Conservation (phyloP, 1,140 invertebrate genomes). For the Epicauta chinensis region DNA sequence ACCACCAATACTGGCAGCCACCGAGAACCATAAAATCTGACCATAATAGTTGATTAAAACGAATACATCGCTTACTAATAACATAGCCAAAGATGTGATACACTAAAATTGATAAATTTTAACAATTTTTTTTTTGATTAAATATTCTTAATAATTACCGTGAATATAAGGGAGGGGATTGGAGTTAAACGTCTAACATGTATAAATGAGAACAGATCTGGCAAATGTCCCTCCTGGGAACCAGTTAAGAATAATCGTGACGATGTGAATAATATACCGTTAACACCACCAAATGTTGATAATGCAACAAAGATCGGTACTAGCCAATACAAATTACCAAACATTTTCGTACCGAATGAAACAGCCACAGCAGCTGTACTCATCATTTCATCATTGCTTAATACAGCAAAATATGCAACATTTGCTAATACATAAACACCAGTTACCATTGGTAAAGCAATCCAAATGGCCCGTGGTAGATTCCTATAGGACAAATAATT, state of each 20-base stretch:
- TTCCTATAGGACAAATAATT: constrained; percentile 54
- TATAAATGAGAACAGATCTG: constrained; percentile 69
- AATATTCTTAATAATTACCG: constrained; percentile 45
- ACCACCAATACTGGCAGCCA: constrained; percentile 67
- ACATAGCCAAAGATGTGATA: constrained; percentile 62
- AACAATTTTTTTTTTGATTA: background rate
- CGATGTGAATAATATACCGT: constrained; percentile 88
- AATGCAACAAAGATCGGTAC: constrained; percentile 87
- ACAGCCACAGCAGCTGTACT: constrained; percentile 76
- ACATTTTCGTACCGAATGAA: constrained; percentile 74
- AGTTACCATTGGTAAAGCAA: constrained; percentile 81
- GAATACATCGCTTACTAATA: constrained; percentile 64
- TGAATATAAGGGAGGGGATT: constrained; percentile 72
- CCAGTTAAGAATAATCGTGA: constrained; percentile 70
- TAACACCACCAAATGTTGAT: constrained; percentile 79
- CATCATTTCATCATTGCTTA: constrained; percentile 71
- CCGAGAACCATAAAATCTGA: constrained; percentile 72
- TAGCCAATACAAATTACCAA: constrained; percentile 68
- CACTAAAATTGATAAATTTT: constrained; percentile 51
- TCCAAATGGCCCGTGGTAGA: constrained; percentile 78
- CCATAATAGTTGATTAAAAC: constrained; percentile 74
- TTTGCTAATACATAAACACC: constrained; percentile 82
- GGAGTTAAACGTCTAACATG: constrained; percentile 70
- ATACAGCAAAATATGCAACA: constrained; percentile 82
- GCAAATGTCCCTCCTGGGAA: constrained; percentile 77